Base-by-base conservation (phyloP, 2,113 vertebrate species). In the Dolichallabes microphthalmus region DNA sequence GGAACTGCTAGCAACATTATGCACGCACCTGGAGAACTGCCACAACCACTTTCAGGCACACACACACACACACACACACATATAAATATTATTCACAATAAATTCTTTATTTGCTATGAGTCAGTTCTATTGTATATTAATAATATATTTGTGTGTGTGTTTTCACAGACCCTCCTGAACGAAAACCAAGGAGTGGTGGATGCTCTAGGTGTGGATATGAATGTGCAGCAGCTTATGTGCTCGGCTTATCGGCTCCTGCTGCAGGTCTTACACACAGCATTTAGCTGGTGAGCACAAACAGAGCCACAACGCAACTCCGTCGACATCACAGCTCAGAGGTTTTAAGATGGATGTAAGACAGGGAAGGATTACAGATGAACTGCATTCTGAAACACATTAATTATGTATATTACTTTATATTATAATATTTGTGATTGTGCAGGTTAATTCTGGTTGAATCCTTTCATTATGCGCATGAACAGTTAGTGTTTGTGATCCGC, bases 31-130 rank as follows among this genome's bases (percentile, higher is more conserved):
- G 92, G 97, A 99, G 92, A 97, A 97, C 90, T 97, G 96, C 91
- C 98, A 99, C 92, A 98, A 97, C 92, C 96, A 97, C 80, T 99
- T 99, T 86, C 98, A 99, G 96, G 98, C 98, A 39, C 14, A 76
- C 20, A 66, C 63, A n/a, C 19, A 50, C 19, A 17, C 98, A 39
- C 14, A 76, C 20, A 66, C 63, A n/a, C 19, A 50, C 19, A 17
- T 71, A n/a, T 80, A 84, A 75, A 83, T 15, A 63, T 79, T 32
- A 2, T 57, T 63, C 3, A 57, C 10, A n/a, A 27, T 53, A 8
- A 77, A 19, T 78, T 58, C 61, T 45, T 74, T 71, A 19, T 11
- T 69, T 82, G 80, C 27, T 53, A 22, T 20, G 13, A 30, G 7
- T 57, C 11, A 27, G 61, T 57, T 61, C 4, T 3, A 69, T 19